Conservation (phyloP, 2,888 invertebrate genomes). For the Brenthis hecate region DNA sequence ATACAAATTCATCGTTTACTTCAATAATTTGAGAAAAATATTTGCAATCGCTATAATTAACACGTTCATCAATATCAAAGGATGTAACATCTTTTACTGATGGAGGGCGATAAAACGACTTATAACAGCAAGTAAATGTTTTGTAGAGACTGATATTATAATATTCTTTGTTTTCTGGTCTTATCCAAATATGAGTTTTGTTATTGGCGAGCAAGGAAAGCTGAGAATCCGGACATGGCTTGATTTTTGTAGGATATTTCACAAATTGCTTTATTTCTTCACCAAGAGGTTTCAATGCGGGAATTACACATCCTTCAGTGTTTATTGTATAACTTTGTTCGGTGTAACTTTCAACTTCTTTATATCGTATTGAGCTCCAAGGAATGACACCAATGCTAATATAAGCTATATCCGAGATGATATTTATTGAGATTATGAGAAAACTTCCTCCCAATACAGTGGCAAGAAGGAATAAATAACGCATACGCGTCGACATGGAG, state of each 20-base stretch:
- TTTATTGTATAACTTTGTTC: constrained; percentile 66
- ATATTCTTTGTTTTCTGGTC: constrained; percentile 59
- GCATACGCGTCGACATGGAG: constrained; percentile 42
- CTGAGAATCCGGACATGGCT: constrained; percentile 66
- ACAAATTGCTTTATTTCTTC: constrained; percentile 71
- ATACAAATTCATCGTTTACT: constrained; percentile 83
- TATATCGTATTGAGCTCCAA: constrained; percentile 18
- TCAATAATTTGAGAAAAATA: constrained; percentile 61
- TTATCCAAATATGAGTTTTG: constrained; percentile 77
- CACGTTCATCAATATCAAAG: constrained; percentile 59
- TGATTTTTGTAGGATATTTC: constrained; percentile 61
- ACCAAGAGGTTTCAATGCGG: constrained; percentile 81
- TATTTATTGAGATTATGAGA: constrained; percentile 45
- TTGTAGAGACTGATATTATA: constrained; percentile 69
- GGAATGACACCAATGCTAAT: constrained; percentile 30
- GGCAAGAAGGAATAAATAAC: constrained; percentile 49
- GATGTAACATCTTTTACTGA: constrained; percentile 59
- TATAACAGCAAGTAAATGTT: constrained; percentile 81
- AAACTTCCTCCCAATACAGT: constrained; percentile 48
- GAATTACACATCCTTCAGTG: constrained; percentile 84
- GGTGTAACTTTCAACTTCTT: constrained; percentile 16
- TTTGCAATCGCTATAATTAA: constrained; percentile 67
- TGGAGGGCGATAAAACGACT: constrained; percentile 72
- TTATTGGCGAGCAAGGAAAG: constrained; percentile 80
- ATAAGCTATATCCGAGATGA: constrained; percentile 37